phyloP scores from a whole-genome alignment of 2,888 invertebrate genomes.

The Drosophila engyochracea region DNA sequence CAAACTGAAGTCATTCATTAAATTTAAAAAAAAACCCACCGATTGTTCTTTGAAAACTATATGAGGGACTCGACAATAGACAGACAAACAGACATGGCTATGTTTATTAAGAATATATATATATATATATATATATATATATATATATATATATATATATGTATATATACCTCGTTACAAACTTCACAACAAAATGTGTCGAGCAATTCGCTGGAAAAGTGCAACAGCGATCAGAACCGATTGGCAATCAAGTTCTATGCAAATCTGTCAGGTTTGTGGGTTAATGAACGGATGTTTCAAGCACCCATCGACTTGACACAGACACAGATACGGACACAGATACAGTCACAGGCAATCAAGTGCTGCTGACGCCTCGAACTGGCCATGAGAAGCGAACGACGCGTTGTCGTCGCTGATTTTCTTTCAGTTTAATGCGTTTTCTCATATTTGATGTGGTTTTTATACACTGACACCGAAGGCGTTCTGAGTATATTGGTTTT shows the following conservation, averaged over 20 bases:
- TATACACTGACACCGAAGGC: background rate
- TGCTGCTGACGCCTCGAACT: constrained; percentile 30
- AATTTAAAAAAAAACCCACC: background rate
- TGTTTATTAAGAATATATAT: background rate
- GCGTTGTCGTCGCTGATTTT: constrained; percentile 15
- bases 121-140: background rate
- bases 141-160: background rate
- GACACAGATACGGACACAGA: constrained; percentile 16
- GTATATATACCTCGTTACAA: background rate
- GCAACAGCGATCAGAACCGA: constrained; percentile 42
- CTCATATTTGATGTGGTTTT: constrained; percentile 17
- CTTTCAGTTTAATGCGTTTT: constrained; percentile 11
- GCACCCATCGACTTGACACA: constrained; percentile 54
- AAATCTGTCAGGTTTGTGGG: constrained; percentile 62
- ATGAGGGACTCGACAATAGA: background rate
- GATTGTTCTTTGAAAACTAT: background rate
- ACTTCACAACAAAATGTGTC: background rate
- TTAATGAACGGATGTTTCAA: constrained; percentile 73
- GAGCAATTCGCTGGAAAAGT: constrained; percentile 24
- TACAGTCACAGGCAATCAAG: constrained; percentile 43
- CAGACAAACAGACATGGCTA: background rate
- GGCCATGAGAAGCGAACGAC: constrained; percentile 47
- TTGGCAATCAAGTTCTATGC: constrained; percentile 56
- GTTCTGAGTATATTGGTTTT: background rate
- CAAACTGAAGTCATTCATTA: background rate